Conservation (phyloP, 2,888 invertebrate species). For the Hyposoter dolosus region DNA sequence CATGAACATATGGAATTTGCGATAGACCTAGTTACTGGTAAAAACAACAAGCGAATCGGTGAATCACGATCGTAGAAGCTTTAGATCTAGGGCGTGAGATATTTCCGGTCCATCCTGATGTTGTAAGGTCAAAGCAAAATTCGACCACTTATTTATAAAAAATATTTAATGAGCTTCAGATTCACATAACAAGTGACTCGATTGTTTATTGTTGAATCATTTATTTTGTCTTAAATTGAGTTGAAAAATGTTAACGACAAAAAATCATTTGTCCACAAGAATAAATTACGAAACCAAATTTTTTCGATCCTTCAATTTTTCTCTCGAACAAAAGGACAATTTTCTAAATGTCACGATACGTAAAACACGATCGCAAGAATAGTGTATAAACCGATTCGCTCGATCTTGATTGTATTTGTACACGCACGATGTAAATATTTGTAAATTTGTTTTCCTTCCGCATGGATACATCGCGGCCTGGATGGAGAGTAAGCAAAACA, state of each 20-base stretch:
- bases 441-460: constrained; percentile 19
- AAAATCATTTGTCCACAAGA: background rate
- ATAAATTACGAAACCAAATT: background rate
- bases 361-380: background rate
- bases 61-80: constrained; percentile 46
- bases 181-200: background rate
- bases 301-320: background rate
- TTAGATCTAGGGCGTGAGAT: constrained; percentile 37
- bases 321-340: background rate
- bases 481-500: constrained; percentile 10
- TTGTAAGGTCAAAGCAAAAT: background rate
- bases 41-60: constrained; percentile 49
- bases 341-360: constrained; percentile 15
- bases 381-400: constrained; percentile 25
- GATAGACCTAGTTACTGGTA: constrained; percentile 38
- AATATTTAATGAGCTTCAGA: background rate
- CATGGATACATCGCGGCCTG: constrained; percentile 37
- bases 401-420: constrained; percentile 27
- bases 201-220: background rate
- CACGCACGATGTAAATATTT: constrained; percentile 54
- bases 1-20: constrained; percentile 14
- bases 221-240: background rate
- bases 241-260: background rate
- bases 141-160: constrained; percentile 17
- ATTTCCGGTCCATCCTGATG: constrained; percentile 18